These are phyloP conservation scores for Thecocarcelia acutangulata DNA, from an alignment of 2,888 invertebrate species.

Conservation along the genomic window DNA sequence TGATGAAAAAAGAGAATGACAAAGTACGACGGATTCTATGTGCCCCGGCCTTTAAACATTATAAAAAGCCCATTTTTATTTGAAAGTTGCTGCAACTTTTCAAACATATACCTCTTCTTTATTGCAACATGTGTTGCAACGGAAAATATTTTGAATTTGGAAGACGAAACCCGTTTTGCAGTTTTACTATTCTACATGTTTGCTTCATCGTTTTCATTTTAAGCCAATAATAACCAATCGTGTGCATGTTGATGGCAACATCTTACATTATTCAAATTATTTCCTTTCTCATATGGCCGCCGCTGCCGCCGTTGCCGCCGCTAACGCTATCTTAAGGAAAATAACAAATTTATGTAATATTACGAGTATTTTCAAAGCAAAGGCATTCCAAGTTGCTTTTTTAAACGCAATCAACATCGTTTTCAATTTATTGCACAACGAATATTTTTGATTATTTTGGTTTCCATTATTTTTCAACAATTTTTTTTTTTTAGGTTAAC, in stretches of 20 bases:
- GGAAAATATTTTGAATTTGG: too few relatives aligned
- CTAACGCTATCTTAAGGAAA: slow-evolving; percentile 2
- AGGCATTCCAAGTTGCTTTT: slow-evolving; percentile 16
- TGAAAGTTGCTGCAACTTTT: too few relatives aligned
- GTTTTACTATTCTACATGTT: neutral
- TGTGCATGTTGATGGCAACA: neutral
- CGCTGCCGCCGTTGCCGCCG: too few relatives aligned
- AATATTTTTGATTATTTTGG: slow-evolving; percentile 33
- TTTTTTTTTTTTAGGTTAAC: slow-evolving; percentile 52
- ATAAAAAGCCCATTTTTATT: too few relatives aligned
- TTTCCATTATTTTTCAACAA: slow-evolving; percentile 24
- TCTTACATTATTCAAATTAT: slow-evolving; percentile 35
- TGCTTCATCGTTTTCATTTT: neutral
- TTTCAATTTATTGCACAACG: slow-evolving; percentile 54
- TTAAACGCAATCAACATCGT: slow-evolving; percentile 11
- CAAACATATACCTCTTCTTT: too few relatives aligned
- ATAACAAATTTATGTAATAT: slow-evolving; percentile 22
- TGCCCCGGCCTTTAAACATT: too few relatives aligned
- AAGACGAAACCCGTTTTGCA: neutral
- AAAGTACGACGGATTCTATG: too few relatives aligned
- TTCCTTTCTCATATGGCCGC: slow-evolving; percentile 30
- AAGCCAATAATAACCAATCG: neutral
- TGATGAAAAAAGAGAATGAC: too few relatives aligned
- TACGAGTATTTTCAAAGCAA: neutral
- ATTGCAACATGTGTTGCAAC: too few relatives aligned